Evolutionary conservation across 2,113 vertebrate genomes (phyloP).

Genomic region (Chitala chitala): DNA sequence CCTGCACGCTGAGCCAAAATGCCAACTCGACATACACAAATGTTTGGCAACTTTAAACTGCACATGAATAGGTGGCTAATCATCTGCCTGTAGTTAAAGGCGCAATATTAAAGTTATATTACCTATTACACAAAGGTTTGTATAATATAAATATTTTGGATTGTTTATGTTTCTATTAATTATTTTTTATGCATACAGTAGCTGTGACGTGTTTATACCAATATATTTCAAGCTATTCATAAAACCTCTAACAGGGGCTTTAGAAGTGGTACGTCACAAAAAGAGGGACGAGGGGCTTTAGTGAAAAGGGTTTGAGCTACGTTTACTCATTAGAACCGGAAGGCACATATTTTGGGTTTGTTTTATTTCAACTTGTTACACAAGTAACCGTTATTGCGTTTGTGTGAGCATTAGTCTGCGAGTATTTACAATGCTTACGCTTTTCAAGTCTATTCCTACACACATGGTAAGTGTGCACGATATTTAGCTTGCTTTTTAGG

Average conservation of each 20-base stretch:
- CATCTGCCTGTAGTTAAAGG: conserved; percentile 2
- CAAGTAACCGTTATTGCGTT: not conserved
- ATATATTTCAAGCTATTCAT: not conserved
- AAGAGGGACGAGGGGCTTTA: conserved; percentile 31
- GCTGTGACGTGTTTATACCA: not conserved
- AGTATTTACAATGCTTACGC: conserved; percentile 51
- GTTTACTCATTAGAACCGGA: conserved; percentile 51
- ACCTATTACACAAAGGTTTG: not conserved
- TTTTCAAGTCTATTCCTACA: conserved; percentile 63
- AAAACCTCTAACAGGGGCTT: not conserved
- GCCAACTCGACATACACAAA: conserved; percentile 68
- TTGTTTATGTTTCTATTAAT: not conserved
- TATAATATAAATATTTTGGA: not conserved
- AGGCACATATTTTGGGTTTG: conserved; percentile 9
- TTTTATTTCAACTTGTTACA: not conserved
- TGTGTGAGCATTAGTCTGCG: not conserved
- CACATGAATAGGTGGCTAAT: not conserved
- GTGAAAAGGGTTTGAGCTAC: conserved; percentile 35
- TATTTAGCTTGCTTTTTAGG: not conserved
- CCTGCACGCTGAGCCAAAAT: conserved; percentile 44
- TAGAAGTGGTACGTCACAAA: not conserved
- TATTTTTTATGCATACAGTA: not conserved
- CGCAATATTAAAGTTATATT: not conserved
- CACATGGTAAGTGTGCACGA: conserved; percentile 60
- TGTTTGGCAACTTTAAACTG: conserved; percentile 16